Conservation (phyloP, 2,888 invertebrate genomes). For the Saturnia japonica region DNA sequence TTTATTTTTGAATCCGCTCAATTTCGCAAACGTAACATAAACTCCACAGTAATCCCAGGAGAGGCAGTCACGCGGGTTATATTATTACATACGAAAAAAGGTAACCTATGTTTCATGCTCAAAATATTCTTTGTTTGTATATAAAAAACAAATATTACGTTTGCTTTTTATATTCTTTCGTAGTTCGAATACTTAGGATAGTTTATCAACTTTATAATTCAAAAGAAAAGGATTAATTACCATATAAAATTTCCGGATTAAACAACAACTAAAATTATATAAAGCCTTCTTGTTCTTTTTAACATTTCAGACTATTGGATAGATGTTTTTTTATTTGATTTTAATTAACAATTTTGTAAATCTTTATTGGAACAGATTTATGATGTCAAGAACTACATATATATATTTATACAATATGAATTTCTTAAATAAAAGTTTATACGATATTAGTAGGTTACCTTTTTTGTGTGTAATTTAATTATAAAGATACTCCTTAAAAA, state of each 20-base stretch:
- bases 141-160: conserved; percentile 40
- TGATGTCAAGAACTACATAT: background rate
- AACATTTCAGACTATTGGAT: conserved; percentile 8
- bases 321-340: background rate
- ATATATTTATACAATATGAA: background rate
- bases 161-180: background rate
- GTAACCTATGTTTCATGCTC: conserved; percentile 45
- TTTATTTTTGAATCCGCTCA: conserved; percentile 55
- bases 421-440: background rate
- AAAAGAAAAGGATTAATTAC: background rate
- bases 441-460: too few relatives aligned
- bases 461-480: too few relatives aligned
- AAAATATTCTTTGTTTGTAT: conserved; percentile 44
- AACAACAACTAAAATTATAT: background rate
- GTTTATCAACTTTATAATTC: background rate
- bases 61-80: conserved; percentile 49
- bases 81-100: conserved; percentile 49
- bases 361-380: background rate
- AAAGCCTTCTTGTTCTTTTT: background rate
- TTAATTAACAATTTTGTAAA: background rate
- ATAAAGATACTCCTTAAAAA: too few relatives aligned
- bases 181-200: background rate
- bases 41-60: conserved; percentile 50
- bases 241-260: background rate
- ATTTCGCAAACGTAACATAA: conserved; percentile 53